A percentile compares a stretch with the other conserved stretches of the same genome.
Evolutionary conservation across 1,140 invertebrate species (phyloP).

Genomic region (Acromyrmex echinatior): DNA sequence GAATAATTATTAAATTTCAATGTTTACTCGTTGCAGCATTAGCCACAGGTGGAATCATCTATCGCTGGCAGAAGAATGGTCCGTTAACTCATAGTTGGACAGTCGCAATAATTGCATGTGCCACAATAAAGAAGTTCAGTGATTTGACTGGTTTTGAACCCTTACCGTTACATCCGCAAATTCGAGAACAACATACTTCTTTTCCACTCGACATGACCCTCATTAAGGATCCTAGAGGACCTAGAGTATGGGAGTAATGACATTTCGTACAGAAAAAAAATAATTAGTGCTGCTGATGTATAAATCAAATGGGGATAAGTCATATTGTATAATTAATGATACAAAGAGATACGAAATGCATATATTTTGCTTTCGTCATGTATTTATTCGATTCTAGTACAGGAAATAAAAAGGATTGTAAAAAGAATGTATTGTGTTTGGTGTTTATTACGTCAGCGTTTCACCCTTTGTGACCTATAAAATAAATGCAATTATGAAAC

Average conservation of each 20-base stretch:
- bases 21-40: conserved; percentile 44
- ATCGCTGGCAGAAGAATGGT: not conserved
- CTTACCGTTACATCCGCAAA: not conserved
- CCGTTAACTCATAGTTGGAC: not conserved
- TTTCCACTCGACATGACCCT: not conserved
- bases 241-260: not conserved
- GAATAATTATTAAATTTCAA: conserved; percentile 13
- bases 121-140: not conserved
- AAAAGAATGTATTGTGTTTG: not conserved
- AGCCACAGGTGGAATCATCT: not conserved
- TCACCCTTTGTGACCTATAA: conserved; percentile 95
- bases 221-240: conserved; percentile 16
- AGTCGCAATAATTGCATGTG: not conserved
- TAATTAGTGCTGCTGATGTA: conserved; percentile 23
- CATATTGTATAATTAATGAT: conserved; percentile 8
- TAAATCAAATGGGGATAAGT: not conserved
- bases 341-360: not conserved
- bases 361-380: conserved; percentile 19
- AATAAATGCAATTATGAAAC: conserved; percentile 74
- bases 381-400: conserved; percentile 63
- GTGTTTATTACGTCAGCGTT: conserved; percentile 90
- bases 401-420: conserved; percentile 61
- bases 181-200: not conserved
- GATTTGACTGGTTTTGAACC: not conserved
- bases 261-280: not conserved